phyloP scores from a whole-genome alignment of 92 coral and sea anemone genomes.

The Zoanthus gigantus region DNA sequence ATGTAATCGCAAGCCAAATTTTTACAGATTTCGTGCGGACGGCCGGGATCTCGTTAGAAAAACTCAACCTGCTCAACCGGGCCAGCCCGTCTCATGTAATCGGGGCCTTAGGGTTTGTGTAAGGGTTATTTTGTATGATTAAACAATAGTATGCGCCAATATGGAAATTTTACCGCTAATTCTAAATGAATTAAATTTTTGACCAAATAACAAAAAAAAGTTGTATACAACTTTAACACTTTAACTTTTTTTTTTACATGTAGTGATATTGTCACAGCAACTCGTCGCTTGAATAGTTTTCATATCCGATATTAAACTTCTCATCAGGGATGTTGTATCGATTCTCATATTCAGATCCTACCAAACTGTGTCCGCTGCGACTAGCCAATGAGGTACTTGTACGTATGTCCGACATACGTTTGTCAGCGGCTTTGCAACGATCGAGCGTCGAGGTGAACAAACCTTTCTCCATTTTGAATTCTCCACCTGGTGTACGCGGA shows the following conservation, averaged over 20 bases:
- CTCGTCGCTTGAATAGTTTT: conserved; percentile 18
- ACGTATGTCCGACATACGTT: conserved; percentile 47
- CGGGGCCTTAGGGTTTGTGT: too few species aligned
- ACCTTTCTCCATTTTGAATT: conserved; percentile 35
- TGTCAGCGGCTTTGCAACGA: conserved; percentile 38
- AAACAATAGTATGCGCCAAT: too few species aligned
- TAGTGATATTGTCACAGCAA: background rate
- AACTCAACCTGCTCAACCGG: too few species aligned
- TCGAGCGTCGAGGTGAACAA: conserved; percentile 32
- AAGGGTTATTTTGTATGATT: too few species aligned
- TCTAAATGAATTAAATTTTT: too few species aligned
- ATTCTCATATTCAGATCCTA: conserved; percentile 26
- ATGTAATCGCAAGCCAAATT: too few species aligned
- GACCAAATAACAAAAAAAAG: too few species aligned
- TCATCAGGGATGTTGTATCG: background rate
- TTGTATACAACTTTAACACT: background rate
- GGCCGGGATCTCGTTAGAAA: too few species aligned
- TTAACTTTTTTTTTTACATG: background rate
- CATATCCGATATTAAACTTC: conserved; percentile 30
- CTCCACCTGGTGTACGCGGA: conserved; percentile 44
- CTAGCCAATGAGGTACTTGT: conserved; percentile 27
- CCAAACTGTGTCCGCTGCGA: conserved; percentile 38
- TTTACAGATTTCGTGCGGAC: too few species aligned
- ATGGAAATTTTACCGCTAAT: too few species aligned
- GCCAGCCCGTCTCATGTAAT: too few species aligned